Percentiles rank a stretch among this genome's conserved stretches.
Evolutionary conservation across 2,888 invertebrate species (phyloP).

Genomic region (Scelioninae gen. 2): DNA sequence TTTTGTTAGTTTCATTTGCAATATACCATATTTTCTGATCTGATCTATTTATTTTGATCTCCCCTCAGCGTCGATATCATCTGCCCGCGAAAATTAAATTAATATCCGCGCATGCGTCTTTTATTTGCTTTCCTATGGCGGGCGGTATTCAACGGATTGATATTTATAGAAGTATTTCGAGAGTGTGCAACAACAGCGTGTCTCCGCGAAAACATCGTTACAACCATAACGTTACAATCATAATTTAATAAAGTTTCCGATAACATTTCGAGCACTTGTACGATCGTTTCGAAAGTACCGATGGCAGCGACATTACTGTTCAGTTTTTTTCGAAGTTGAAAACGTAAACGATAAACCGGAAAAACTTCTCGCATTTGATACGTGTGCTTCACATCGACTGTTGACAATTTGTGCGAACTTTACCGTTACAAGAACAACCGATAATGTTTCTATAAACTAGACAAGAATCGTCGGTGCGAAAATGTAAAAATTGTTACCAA

Average conservation of each 20-base stretch:
- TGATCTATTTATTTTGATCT: no score
- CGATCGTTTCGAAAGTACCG: no score
- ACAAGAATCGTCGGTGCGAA: background rate
- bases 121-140: conserved; percentile 58
- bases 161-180: conserved; percentile 69
- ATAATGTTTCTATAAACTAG: no score
- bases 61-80: background rate
- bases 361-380: no score
- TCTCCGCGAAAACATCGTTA: conserved; percentile 67
- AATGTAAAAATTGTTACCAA: background rate
- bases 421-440: background rate
- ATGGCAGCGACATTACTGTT: background rate
- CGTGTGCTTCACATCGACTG: no score
- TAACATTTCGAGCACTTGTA: no score
- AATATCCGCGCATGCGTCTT: background rate
- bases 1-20: background rate
- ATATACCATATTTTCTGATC: no score
- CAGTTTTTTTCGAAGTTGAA: background rate
- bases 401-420: background rate
- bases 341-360: background rate
- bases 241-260: no score
- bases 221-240: no score
- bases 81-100: conserved; percentile 39
- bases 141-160: conserved; percentile 68
- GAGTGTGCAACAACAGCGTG: conserved; percentile 67